Base-by-base conservation (phyloP, 2,113 vertebrate genomes). In the Nansenia antarctica region DNA sequence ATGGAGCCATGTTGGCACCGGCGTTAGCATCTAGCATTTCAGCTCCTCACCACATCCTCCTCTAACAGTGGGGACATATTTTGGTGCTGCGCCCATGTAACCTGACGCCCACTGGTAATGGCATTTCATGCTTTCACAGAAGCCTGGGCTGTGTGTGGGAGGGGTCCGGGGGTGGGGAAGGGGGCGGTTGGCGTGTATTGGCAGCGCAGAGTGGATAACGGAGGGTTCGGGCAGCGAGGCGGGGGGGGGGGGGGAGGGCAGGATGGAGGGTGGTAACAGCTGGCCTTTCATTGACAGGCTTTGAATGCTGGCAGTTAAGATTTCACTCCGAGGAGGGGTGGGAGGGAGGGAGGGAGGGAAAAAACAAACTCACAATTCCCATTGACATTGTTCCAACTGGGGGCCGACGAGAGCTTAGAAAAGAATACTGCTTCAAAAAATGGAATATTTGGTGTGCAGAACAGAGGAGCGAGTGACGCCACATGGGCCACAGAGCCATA, bases 281-380 rank as follows among this genome's bases (percentile, higher is more conserved):
- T 91, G 91, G 89, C 83, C 82, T 88, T 89, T 85, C 89, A 90
- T 82, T 91, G 88, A 90, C 76, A 80, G 85, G 84, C 79, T 86
- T 82, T 85, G 65, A 89, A 86, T 80, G 78, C 77, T 81, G 75
- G 80, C 72, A 81, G 87, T 86, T 81, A 88, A 82, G 63, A 81
- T 87, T 88, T 85, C 84, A 85, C 75, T 86, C 70, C 73, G 80
- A 75, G 67, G 58, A 62, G 67, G 62, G 73, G 53, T 20, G 52
- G n/a, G 59, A 35, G 54, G 69, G 47, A 55, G 18, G 0, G 29
- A n/a, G 6, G 15, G 31, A 57, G n/a, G 3, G 9, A n/a, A 64
- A 69, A 69, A 67, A 57, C n/a, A 49, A 67, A 54, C 65, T 2
- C 29, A 4, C 29, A 52, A 20, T 73, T 78, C 60, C 45, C 29